Base-by-base conservation (phyloP, 2,113 vertebrate species). In the Leptobrachium leishanense region DNA sequence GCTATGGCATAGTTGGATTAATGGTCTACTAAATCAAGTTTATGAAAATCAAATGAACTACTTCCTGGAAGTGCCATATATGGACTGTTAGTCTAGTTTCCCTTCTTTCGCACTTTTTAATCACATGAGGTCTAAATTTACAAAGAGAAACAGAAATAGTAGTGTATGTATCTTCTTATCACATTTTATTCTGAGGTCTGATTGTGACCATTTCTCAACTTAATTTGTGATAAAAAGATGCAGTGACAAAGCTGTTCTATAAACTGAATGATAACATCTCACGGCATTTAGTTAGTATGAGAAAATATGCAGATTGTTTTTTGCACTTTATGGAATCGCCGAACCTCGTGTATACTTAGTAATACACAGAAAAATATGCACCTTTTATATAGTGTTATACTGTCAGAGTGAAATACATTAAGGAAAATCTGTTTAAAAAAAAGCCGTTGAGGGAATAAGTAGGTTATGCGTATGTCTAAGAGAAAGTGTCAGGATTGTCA, bases 181-280 rank as follows among this genome's bases (percentile, higher is more conserved):
- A 68, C 78, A 11, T 74, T 68, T 80, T 80, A 68, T 74, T 80
- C 42, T 46, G 13, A 72, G 57, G 53, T 5, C 31, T 68, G 53
- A 46, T 74, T 68, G 71, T 68, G 78, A 74, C 64, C 72, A 68
- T 15, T 53, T 74, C 42, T 68, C 78, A 68, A 64, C 67, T 80
- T 74, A 59, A 80, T 46, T 68, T 68, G 78, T 74, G 78, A 62
- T 79, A 79, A 80, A 70, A 74, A 80, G 31, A 78, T 72, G 59
- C 76, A 68, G 78, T 62, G 72, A 40, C 41, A 74, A 68, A 40
- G 46, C 62, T 46, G 53, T 68, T 50, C 64, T 71, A 74, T 67
- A 77, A 70, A 77, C 62, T 68, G 46, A 68, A 46, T 74, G 42
- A 74, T 8, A 10, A 53, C 31, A 74, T 59, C 44, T 40, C 46